These are phyloP conservation scores for Osmerus mordax DNA, from an alignment of 2,113 vertebrate species.

Conservation along the genomic window DNA sequence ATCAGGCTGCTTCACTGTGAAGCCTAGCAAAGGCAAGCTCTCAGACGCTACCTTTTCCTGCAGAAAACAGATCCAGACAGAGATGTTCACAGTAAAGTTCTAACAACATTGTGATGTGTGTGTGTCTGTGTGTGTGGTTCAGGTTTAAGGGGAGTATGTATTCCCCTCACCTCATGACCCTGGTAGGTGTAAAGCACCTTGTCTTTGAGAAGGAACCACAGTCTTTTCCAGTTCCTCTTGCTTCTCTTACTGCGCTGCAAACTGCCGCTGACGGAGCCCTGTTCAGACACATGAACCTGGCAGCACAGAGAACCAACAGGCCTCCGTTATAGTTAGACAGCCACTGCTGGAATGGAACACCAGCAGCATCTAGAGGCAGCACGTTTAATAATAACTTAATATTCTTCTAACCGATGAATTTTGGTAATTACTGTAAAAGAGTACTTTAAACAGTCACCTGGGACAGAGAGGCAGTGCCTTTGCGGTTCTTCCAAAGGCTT, in stretches of 20 bases:
- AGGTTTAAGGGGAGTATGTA: conserved; percentile 63
- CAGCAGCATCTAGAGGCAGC: no score
- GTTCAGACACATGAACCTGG: conserved; percentile 83
- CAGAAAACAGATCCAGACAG: conserved; percentile 5
- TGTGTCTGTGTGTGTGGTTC: conserved; percentile 23
- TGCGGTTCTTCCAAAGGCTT: conserved; percentile 88
- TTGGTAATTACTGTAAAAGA: not conserved
- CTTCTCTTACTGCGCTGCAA: conserved; percentile 88
- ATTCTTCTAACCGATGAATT: no score
- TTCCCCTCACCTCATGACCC: conserved; percentile 85
- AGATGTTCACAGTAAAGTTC: not conserved
- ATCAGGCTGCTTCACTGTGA: conserved; percentile 84
- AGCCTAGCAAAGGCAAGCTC: conserved; percentile 91
- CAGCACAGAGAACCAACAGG: conserved; percentile 19
- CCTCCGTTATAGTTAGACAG: not conserved
- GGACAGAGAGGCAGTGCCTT: conserved; percentile 81
- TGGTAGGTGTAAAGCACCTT: conserved; percentile 96
- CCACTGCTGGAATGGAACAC: not conserved
- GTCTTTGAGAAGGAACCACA: conserved; percentile 98
- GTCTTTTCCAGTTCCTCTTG: conserved; percentile 94
- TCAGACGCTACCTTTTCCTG: conserved; percentile 94
- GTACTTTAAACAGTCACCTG: conserved; percentile 73
- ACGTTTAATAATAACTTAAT: no score
- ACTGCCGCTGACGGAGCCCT: conserved; percentile 85
- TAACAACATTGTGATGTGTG: not conserved